Base-by-base conservation (phyloP, 2,888 invertebrate genomes). In the Rhorus exstirpatorius region DNA sequence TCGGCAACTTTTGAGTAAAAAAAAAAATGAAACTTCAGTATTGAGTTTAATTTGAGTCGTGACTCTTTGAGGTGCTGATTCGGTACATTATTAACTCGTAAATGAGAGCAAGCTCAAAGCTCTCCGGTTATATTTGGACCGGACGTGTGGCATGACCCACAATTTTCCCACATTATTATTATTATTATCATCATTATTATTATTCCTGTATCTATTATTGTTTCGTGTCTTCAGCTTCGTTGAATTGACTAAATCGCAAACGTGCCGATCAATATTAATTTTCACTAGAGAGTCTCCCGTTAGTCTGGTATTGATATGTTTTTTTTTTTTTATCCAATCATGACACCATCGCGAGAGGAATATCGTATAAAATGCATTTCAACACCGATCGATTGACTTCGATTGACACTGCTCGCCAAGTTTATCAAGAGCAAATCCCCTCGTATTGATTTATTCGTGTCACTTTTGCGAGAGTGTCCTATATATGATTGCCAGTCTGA, bases 321-420 rank as follows among this genome's bases (percentile, higher is more conserved):
- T n/a, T n/a, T n/a, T n/a, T n/a, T n/a, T 49, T 38, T 63, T 74
- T 80, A 86, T 85, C 58, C 81, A 85, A 86, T 85, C 83, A 85
- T 83, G 76, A 84, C 83, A 82, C 85, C 76, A 81, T 65, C 68
- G 61, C 31, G 19, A 41, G 44, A 31, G 58, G 10, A 44, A 46
- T 53, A 67, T 55, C 75, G 24, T 58, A 53, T 44, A n/a, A 7
- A 8, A 41, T 75, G 67, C 65, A 65, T 46, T 67, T 21, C 19
- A 76, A 76, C 35, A 58, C 58, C 65, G 46, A 71, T 67, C 71
- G 70, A 82, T 82, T 79, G 70, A 79, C 82, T 53, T 61, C 79
- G 60, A 79, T 82, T 82, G 79, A n/a, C n/a, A 82, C 79, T 17
- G 65, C 19, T 61, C 60, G 12, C 55, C 76, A 41, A 65, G 51